Evolutionary conservation across 1,140 invertebrate genomes (phyloP).

Genomic region (Drosophila quadrilineata): DNA sequence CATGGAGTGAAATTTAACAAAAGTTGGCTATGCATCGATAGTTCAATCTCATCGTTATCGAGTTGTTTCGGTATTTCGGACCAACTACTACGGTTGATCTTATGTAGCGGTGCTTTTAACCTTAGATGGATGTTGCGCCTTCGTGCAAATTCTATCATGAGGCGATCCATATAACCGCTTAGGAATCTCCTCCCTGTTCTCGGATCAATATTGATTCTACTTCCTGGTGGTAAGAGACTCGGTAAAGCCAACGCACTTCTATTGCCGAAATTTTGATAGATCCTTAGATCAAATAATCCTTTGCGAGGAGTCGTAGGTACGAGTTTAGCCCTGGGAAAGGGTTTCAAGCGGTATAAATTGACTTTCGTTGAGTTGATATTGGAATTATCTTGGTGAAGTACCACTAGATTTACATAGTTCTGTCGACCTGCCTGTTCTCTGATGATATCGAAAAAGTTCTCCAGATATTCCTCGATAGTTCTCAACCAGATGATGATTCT

Average conservation of each 20-base stretch:
- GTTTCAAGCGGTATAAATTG: background rate
- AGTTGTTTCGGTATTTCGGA: no score
- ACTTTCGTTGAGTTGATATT: background rate
- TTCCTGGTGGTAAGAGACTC: background rate
- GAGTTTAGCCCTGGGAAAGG: background rate
- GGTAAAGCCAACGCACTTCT: background rate
- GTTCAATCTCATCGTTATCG: background rate
- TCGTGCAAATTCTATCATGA: background rate
- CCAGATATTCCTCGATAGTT: background rate
- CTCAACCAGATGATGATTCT: slow-evolving; percentile 3
- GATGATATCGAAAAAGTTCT: background rate
- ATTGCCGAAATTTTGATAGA: background rate
- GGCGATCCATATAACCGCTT: background rate
- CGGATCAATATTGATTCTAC: background rate
- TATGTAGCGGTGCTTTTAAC: background rate
- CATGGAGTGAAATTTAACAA: no score
- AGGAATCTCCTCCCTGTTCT: background rate
- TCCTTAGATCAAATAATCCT: background rate
- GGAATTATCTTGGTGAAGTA: no score
- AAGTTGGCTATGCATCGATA: no score
- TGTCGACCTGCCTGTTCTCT: background rate
- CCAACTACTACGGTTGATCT: no score
- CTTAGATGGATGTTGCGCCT: background rate
- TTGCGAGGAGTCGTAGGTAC: background rate
- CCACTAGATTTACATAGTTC: slow-evolving; percentile 9